phyloP scores from a whole-genome alignment of 2,888 invertebrate species.

The Clepsis dumicolana region DNA sequence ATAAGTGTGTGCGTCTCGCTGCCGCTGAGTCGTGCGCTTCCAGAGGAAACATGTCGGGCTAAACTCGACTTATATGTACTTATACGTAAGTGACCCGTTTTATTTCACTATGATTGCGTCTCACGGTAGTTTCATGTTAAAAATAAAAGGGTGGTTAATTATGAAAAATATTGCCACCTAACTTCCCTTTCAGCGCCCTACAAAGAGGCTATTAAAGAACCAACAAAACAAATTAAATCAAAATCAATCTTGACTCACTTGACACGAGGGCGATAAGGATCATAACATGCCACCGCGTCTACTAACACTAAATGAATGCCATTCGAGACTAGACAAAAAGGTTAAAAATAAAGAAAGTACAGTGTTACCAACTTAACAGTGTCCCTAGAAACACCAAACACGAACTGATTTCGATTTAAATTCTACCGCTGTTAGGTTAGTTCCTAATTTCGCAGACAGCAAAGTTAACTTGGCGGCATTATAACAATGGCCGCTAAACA shows the following conservation, averaged over 20 bases:
- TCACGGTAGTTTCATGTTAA: too few relatives aligned
- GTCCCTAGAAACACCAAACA: neutral
- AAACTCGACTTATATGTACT: too few relatives aligned
- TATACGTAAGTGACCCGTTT: too few relatives aligned
- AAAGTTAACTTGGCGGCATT: conserved; percentile 39
- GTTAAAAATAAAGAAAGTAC: conserved; percentile 58
- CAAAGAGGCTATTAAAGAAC: conserved; percentile 16
- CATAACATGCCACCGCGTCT: conserved; percentile 33
- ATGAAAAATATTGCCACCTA: conserved; percentile 8
- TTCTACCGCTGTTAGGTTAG: conserved; percentile 7
- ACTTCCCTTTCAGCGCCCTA: conserved; percentile 8
- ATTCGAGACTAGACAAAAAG: conserved; percentile 53
- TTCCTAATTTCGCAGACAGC: conserved; percentile 28
- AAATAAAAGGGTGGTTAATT: neutral
- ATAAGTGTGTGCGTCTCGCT: too few relatives aligned
- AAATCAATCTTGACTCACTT: conserved; percentile 24
- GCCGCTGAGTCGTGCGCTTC: too few relatives aligned
- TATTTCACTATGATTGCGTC: too few relatives aligned
- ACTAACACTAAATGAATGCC: conserved; percentile 53
- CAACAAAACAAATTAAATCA: conserved; percentile 14
- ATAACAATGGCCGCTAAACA: conserved; percentile 58
- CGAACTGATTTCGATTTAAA: conserved; percentile 17
- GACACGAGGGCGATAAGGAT: conserved; percentile 32
- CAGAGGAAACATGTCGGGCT: too few relatives aligned
- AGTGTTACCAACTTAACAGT: conserved; percentile 31